Percentiles rank a stretch among this genome's conserved stretches.
Evolutionary conservation across 64 coral and sea anemone genomes (phyloP).

Genomic region (Pachyseris speciosa): DNA sequence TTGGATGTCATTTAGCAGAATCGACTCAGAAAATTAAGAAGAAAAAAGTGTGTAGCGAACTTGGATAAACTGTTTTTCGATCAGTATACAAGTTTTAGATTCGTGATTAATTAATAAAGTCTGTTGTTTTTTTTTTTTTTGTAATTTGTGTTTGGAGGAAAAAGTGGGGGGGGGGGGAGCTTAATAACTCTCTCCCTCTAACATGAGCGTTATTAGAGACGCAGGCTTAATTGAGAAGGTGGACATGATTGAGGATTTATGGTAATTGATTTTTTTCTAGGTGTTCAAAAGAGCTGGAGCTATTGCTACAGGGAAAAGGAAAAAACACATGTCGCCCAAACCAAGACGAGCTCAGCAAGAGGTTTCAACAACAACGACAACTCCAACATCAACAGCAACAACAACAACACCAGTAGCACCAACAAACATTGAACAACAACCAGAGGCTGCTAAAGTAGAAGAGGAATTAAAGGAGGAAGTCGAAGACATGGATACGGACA

Average conservation of each 20-base stretch:
- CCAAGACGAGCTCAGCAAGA: slow-evolving; percentile 68
- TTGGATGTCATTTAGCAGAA: no score
- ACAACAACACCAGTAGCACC: slow-evolving; percentile 23
- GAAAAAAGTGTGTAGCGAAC: no score
- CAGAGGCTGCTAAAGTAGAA: background rate
- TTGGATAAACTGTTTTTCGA: no score
- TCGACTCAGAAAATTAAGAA: no score
- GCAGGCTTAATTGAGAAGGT: no score
- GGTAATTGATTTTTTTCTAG: slow-evolving; percentile 5
- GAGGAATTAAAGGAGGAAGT: background rate
- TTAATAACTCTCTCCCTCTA: no score
- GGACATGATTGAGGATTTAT: background rate
- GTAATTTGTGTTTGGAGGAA: no score
- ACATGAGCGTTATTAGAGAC: no score
- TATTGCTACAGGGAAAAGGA: slow-evolving; percentile 87
- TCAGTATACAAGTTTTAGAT: no score
- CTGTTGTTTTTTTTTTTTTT: no score
- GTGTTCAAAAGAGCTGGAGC: slow-evolving; percentile 96
- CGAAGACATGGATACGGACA: background rate
- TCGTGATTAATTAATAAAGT: no score
- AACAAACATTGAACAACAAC: background rate
- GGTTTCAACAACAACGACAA: slow-evolving; percentile 27
- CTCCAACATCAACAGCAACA: background rate
- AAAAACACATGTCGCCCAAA: slow-evolving; percentile 90
- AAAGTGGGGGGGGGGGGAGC: no score